Evolutionary conservation across 2,888 invertebrate species (phyloP), one percentile per base, ranked within the genome.

Genomic region (Sipha maydis): DNA sequence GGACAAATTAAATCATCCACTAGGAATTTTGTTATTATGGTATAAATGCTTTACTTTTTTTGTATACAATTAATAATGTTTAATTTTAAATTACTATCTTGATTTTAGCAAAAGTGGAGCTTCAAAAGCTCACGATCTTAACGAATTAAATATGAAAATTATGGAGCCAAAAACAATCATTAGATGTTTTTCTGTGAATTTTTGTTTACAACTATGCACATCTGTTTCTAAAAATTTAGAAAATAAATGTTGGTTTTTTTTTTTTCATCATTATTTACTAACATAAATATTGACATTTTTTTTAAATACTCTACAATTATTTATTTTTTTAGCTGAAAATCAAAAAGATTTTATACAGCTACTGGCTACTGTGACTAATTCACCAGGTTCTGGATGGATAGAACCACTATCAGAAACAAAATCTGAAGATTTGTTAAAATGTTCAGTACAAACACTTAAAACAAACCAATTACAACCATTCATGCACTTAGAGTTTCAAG

Each of bases 11-110:
- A 88, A 90, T 31, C 90, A 90, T 86, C 90, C 90, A 71, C 82
- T 90, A 41, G 90, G 90, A n/a, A 89, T 89, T 67, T 85, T 90
- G 38, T 89, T 90, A 77, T 89, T 90, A 83, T 90, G 90, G 90
- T 90, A 86, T 56, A 89, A 31, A 25, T n/a, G 1, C 3, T n/a
- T 31, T 11, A 11, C 28, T 67, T 48, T 67, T 48, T 31, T 48
- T 25, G 4, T 41, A 77, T 0, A 75, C 31, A 54, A 54, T 67
- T 83, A 19, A 54, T 19, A 31, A 38, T 38, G 48, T 85, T 71
- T 25, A 38, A 61, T 19, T 61, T 54, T 38, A 48, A 73, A 77
- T 73, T 3, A 80, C 28, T 80, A 71, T 38, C 31, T 80, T 85
- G 14, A 19, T 89, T 89, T 77, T 19, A 89, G 83, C 69, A 75